Evolutionary conservation across 2,888 invertebrate species (phyloP), one percentile per base, ranked within the genome.

Genomic region (Eupithecia subfuscata): DNA sequence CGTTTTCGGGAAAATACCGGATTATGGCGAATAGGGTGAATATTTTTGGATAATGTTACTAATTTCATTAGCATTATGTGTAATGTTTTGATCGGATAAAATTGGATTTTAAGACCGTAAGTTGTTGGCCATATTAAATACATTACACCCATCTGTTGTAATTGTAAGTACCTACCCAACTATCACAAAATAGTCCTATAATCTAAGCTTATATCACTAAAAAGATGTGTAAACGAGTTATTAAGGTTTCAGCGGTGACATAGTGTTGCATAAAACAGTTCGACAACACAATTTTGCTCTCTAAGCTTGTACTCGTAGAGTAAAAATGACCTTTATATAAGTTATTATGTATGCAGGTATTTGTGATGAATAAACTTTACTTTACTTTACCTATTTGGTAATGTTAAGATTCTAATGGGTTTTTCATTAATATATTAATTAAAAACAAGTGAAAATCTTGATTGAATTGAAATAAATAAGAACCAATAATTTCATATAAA

Each of bases 61-160:
- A 60, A 91, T 91, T 89, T 88, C 87, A 90, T 91, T 91, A 90
- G 86, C 87, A 88, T 90, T 77, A 74, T 81, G 81, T 85, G 82
- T 86, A 84, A 70, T 73, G 34, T 79, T 81, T 80, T 80, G 84
- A 86, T 85, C 78, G 84, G 79, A 86, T 84, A 80, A 82, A 83
- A 86, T 86, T 78, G 84, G 79, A 86, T 84, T 82, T 82, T 82
- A 80, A 84, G 80, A 80, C 73, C 73, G 69, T 81, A 77, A 75
- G 70, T 70, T 68, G 83, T 82, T 78, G 77, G 79, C 81, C 78
- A 78, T 2, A 30, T 30, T 78, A 37, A 74, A 74, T 77, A 72
- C 45, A 74, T 77, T 74, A 63, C 0, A 37, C 37, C 25, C 77
- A 77, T 79, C 72, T 77, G 79, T 78, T 71, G 37, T 64, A 64